Base-by-base conservation (phyloP, 2,797 vertebrate species). In the Sciaenops ocellatus region DNA sequence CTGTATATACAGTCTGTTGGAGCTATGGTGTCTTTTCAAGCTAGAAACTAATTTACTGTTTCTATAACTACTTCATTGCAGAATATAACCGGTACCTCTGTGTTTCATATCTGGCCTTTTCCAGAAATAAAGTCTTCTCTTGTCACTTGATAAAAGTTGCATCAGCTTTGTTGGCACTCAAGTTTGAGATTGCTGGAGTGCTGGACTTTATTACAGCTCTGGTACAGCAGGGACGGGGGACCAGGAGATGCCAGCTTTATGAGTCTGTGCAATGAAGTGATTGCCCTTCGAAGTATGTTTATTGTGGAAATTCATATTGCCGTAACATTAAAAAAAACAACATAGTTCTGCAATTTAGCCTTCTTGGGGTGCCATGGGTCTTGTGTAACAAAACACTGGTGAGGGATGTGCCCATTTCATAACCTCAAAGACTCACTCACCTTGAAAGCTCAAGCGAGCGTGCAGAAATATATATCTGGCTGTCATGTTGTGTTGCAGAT, bases 271-370 rank as follows among this genome's bases (percentile, higher is more conserved):
- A 60, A 79, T 82, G 72, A 70, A 79, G 38, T 13, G 3, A 68
- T 46, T 79, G 79, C 22, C 44, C 55, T 76, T 76, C 73, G 38
- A 61, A 41, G 28, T 83, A 48, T 56, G 56, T 87, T 69, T 77
- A 56, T 73, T 70, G 61, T 78, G 15, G 22, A 54, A 75, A 81
- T 73, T 65, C 38, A 78, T 80, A 63, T 82, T 42, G 42, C 56
- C 73, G 15, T 57, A 76, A 80, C 50, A 64, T 51, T 64, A 71
- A 77, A 84, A 84, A 76, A 76, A 38, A 69, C 57, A 42, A 44
- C 66, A 38, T 0, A 54, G 24, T 69, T 26, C 56, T 69, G 66
- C 47, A 74, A 34, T 77, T 60, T 8, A n/a, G 28, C 41, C 5
- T 20, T 75, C 52, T 76, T 55, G 20, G 60, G 62, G 3, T 59